A percentile compares a stretch with the other conserved stretches of the same genome.
These are phyloP conservation scores for Eupsilia transversa DNA, from an alignment of 2,888 invertebrate species.

Conservation along the genomic window DNA sequence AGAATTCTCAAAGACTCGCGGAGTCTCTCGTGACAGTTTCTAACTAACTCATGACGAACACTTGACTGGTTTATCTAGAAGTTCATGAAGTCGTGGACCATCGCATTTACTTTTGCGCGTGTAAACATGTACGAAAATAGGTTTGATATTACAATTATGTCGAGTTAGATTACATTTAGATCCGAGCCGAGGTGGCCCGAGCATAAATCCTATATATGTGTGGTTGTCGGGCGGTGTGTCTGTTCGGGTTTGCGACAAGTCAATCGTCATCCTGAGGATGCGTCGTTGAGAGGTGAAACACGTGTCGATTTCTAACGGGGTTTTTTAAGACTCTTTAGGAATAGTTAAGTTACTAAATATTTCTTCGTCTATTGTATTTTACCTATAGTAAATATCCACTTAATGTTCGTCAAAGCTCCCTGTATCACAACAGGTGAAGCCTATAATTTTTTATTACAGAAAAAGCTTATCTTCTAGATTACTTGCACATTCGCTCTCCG, in stretches of 20 bases:
- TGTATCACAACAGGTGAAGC: not conserved
- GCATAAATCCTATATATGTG: too few relatives aligned
- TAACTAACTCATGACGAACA: not conserved
- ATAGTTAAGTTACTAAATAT: too few relatives aligned
- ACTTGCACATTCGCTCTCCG: not conserved
- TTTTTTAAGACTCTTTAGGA: too few relatives aligned
- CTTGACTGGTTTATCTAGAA: not conserved
- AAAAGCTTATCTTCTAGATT: not conserved
- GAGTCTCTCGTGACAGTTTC: not conserved
- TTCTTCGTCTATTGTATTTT: too few relatives aligned
- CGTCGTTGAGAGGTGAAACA: too few relatives aligned
- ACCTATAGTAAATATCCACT: not conserved
- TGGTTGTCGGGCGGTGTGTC: too few relatives aligned
- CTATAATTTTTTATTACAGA: not conserved
- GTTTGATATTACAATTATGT: not conserved
- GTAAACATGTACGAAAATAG: not conserved
- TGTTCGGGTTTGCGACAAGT: too few relatives aligned
- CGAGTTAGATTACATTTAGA: not conserved
- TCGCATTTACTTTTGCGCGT: not conserved
- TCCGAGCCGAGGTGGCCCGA: too few relatives aligned
- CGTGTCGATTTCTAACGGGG: too few relatives aligned
- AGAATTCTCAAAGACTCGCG: slow-evolving; percentile 14
- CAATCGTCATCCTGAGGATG: too few relatives aligned
- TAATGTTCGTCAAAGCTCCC: not conserved
- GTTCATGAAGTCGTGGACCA: not conserved